Base-by-base conservation (phyloP, 2,797 vertebrate genomes). In the Epinephelus awoara region DNA sequence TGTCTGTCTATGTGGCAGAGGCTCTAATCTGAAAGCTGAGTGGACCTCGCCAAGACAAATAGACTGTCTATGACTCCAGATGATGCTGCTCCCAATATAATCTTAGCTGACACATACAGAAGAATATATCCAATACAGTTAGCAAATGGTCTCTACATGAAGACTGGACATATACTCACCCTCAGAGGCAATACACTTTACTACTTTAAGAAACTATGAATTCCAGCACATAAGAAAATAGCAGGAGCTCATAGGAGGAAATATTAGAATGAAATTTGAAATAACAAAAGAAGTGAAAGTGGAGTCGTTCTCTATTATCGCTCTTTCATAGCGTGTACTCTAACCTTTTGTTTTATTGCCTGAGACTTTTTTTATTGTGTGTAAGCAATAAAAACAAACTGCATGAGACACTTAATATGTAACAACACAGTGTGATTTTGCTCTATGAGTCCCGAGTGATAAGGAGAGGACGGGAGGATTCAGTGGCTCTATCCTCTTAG, bases 321-420 rank as follows among this genome's bases (percentile, higher is more conserved):
- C 17, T 65, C 27, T 19, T 18, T 44, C 13, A 44, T 13, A 58
- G 8, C 44, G 11, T 13, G 17, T 3, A 61, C 25, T 65, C 4
- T 52, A n/a, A n/a, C 17, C 14, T 15, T 42, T 12, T 21, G 7
- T 61, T 61, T 75, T 25, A 40, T 49, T 70, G 40, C 21, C 40
- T 40, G 9, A 47, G n/a, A 8, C n/a, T 51, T 63, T 72, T 72
- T 64, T 13, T 25, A 9, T 52, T 29, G 7, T 64, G n/a, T 58
- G 10, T 21, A 27, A 55, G 9, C 38, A 59, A 52, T 17, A 49
- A 44, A 57, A 63, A 15, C 9, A 50, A 65, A 52, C 40, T 11
- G 11, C 29, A 42, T 18, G 23, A 23, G n/a, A 61, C n/a, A 3
- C 61, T 44, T 70, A 23, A 51, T 57, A 49, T 68, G 1, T 40